Percentiles rank a stretch among this genome's conserved stretches.
Evolutionary conservation across 2,797 vertebrate species (phyloP).

Genomic region (Epinephelus malabaricus): DNA sequence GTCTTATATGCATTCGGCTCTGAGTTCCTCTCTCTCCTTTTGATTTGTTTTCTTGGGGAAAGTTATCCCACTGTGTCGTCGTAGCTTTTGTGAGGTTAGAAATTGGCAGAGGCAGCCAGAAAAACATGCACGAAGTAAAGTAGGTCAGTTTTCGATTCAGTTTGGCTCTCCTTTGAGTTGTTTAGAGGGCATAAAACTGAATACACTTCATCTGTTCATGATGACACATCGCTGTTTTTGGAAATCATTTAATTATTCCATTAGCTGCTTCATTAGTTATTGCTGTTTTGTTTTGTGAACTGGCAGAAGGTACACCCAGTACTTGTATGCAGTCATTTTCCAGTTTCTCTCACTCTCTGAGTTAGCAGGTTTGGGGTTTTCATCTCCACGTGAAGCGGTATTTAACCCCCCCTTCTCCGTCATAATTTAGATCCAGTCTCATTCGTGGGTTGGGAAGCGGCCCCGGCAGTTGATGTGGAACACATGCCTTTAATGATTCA

Average conservation of each 20-base stretch:
- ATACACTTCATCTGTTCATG: slow-evolving; percentile 51
- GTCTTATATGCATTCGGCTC: slow-evolving; percentile 14
- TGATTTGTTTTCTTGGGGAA: slow-evolving; percentile 25
- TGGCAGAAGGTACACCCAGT: slow-evolving; percentile 31
- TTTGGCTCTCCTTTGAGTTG: slow-evolving; percentile 26
- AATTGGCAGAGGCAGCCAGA: slow-evolving; percentile 20
- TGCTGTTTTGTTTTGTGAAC: slow-evolving; percentile 52
- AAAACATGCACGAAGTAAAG: slow-evolving; percentile 36
- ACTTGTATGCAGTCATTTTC: slow-evolving; percentile 39
- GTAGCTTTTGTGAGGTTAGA: slow-evolving; percentile 31
- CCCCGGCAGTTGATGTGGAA: slow-evolving; percentile 83
- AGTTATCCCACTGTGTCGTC: slow-evolving; percentile 10
- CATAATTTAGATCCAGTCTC: slow-evolving; percentile 78
- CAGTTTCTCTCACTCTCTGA: slow-evolving; percentile 44
- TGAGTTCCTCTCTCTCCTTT: slow-evolving; percentile 18
- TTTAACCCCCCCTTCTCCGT: slow-evolving; percentile 59
- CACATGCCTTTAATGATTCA: slow-evolving; percentile 86
- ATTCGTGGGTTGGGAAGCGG: slow-evolving; percentile 78
- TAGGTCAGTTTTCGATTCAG: slow-evolving; percentile 34
- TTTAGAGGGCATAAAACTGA: slow-evolving; percentile 31
- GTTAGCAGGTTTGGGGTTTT: slow-evolving; percentile 70
- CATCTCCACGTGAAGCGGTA: slow-evolving; percentile 66
- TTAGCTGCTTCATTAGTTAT: slow-evolving; percentile 63
- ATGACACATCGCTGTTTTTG: slow-evolving; percentile 47
- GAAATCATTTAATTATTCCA: slow-evolving; percentile 60